Percentiles rank a stretch among this genome's conserved stretches.
phyloP scores from a whole-genome alignment of 2,113 vertebrate species.

The Gymnobelideus leadbeateri region DNA sequence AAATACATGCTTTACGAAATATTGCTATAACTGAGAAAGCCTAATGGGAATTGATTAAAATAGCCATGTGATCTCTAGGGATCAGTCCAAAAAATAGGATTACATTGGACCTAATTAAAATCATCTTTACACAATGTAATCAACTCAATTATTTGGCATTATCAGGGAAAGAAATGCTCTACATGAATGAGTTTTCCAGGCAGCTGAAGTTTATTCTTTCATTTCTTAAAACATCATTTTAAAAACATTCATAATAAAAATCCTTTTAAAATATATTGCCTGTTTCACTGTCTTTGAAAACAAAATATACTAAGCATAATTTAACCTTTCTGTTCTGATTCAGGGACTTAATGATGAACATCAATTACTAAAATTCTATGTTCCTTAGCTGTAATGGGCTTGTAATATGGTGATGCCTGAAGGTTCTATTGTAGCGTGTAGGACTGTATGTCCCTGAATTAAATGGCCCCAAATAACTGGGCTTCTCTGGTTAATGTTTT shows the following conservation, averaged over 20 bases:
- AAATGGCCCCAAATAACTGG: background rate
- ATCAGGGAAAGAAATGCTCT: background rate
- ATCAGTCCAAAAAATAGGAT: background rate
- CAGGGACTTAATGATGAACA: background rate
- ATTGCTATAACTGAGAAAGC: background rate
- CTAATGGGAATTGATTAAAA: background rate
- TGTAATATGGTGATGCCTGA: background rate
- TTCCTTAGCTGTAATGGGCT: background rate
- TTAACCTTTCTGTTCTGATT: background rate
- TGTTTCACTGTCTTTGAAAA: background rate
- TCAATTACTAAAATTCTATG: background rate
- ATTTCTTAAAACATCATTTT: background rate
- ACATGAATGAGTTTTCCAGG: background rate
- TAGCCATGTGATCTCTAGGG: background rate
- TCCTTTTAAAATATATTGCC: rapidly evolving
- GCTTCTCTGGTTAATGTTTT: background rate
- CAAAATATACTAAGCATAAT: background rate
- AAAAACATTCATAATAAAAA: background rate
- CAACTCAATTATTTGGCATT: background rate
- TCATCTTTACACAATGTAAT: background rate
- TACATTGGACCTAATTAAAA: background rate
- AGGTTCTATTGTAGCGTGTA: background rate
- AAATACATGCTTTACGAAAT: background rate
- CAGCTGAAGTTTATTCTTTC: background rate
- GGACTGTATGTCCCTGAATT: background rate